These are phyloP conservation scores for Forpus xanthops DNA, from an alignment of 2,797 vertebrate genomes.

Conservation along the genomic window DNA sequence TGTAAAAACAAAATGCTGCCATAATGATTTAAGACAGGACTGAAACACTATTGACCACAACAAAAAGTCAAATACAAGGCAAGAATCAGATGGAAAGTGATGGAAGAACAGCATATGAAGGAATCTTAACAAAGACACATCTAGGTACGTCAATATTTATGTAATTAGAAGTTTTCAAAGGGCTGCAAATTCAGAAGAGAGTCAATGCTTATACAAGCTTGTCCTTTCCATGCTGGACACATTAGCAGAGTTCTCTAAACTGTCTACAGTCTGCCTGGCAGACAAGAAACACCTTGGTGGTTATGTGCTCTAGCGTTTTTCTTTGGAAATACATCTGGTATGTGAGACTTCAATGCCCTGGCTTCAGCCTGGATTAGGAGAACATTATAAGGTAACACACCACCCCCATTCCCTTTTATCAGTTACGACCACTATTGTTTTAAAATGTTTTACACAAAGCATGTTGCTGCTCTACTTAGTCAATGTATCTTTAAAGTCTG, in stretches of 20 bases:
- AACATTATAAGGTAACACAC: rapidly evolving
- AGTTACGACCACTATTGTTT: rapidly evolving
- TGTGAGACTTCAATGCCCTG: neutral
- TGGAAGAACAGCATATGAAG: neutral
- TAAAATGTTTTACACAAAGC: neutral
- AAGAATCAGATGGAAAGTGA: neutral
- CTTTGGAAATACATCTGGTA: neutral
- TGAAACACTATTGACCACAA: neutral
- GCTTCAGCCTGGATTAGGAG: neutral
- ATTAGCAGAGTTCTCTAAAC: neutral
- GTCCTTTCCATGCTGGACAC: neutral
- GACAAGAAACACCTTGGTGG: neutral
- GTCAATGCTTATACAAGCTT: neutral
- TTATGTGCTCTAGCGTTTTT: neutral
- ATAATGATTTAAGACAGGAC: neutral
- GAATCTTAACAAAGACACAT: neutral
- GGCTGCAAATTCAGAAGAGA: neutral
- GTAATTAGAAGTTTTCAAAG: neutral
- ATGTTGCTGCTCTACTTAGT: neutral
- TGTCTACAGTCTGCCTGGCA: neutral
- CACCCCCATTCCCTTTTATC: neutral
- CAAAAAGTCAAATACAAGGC: neutral
- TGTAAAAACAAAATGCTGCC: neutral
- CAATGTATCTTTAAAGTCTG: neutral
- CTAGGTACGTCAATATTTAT: neutral